Evolutionary conservation across 2,888 invertebrate species (phyloP).

Genomic region (Schizotus pectinicornis): DNA sequence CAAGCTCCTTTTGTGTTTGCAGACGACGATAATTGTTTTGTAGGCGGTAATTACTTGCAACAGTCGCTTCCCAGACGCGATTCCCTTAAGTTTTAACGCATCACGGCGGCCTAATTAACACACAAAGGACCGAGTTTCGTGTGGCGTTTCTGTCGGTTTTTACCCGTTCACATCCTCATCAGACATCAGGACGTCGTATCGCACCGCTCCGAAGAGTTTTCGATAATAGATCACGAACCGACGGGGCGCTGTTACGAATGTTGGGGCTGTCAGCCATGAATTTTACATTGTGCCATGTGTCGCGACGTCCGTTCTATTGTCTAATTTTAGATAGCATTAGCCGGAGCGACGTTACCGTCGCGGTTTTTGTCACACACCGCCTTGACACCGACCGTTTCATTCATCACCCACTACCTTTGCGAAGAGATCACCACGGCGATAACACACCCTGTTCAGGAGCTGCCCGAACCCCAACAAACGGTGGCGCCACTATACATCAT

Average conservation of each 20-base stretch:
- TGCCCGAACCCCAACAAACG: too few relatives aligned
- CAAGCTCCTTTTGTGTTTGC: too few relatives aligned
- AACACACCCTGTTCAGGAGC: too few relatives aligned
- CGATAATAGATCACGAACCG: neutral
- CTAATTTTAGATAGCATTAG: constrained; percentile 23
- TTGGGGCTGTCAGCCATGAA: constrained; percentile 17
- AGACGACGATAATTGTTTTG: too few relatives aligned
- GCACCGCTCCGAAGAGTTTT: neutral
- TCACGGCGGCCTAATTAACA: constrained; percentile 39
- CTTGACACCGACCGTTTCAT: too few relatives aligned
- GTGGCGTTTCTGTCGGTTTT: too few relatives aligned
- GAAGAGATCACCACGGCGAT: too few relatives aligned
- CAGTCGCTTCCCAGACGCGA: constrained; percentile 30
- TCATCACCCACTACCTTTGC: too few relatives aligned
- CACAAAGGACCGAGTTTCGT: constrained; percentile 30
- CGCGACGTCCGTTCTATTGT: constrained; percentile 21
- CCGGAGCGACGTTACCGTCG: neutral
- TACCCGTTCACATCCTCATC: neutral
- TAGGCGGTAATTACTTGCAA: too few relatives aligned
- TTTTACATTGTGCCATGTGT: constrained; percentile 25
- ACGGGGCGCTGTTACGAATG: neutral
- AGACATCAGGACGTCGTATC: neutral
- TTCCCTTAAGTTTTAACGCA: constrained; percentile 40
- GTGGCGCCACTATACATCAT: too few relatives aligned
- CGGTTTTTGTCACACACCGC: too few relatives aligned